Evolutionary conservation across 2,113 vertebrate genomes (phyloP).

Genomic region (Centropristis striata): DNA sequence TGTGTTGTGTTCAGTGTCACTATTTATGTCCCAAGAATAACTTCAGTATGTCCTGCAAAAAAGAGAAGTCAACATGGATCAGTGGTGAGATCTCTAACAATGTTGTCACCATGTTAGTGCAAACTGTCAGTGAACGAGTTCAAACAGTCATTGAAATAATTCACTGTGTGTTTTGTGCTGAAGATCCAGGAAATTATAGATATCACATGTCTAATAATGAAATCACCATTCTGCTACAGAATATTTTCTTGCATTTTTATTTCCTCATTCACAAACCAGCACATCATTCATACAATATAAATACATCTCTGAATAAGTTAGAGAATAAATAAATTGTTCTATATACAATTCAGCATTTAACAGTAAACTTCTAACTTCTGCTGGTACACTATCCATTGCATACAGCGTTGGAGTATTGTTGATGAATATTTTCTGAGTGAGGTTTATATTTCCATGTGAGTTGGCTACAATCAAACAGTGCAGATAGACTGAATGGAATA

Average conservation of each 20-base stretch:
- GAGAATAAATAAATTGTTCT: conserved; percentile 73
- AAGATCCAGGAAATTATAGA: too few species aligned
- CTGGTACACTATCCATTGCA: conserved; percentile 27
- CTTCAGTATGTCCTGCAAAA: too few species aligned
- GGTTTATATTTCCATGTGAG: neutral
- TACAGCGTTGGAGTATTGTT: conserved; percentile 44
- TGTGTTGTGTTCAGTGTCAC: neutral
- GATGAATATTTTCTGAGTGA: neutral
- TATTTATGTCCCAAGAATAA: neutral
- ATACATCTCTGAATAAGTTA: conserved; percentile 81
- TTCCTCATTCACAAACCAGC: conserved; percentile 38
- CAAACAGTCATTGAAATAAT: neutral
- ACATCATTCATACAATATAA: conserved; percentile 70
- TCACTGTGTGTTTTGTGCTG: too few species aligned
- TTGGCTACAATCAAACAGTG: neutral
- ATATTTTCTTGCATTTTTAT: conserved; percentile 51
- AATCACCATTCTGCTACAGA: conserved; percentile 3
- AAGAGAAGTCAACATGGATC: neutral
- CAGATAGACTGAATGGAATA: conserved; percentile 5
- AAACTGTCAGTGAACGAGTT: neutral
- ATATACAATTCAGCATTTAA: conserved; percentile 57
- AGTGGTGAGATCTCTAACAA: neutral
- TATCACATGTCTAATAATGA: neutral
- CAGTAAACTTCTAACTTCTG: conserved; percentile 52
- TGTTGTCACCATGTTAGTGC: neutral